These are phyloP conservation scores for Maniola hyperantus DNA, from an alignment of 2,888 invertebrate genomes.

Conservation along the genomic window DNA sequence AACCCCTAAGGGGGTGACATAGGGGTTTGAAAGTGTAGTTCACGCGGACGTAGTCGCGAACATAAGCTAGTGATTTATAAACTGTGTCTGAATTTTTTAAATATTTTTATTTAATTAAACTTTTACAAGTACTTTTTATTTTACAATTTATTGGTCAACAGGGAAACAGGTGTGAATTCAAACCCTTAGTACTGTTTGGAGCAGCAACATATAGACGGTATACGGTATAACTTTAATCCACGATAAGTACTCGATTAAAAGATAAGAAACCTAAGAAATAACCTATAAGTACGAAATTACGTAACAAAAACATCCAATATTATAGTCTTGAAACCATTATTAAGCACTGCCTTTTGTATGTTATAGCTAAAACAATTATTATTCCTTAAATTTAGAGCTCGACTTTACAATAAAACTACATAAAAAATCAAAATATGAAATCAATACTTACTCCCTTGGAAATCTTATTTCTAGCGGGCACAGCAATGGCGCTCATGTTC, in stretches of 20 bases:
- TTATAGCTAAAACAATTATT: background rate
- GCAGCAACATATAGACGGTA: no score
- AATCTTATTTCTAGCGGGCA: conserved; percentile 63
- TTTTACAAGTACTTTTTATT: no score
- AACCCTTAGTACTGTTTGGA: background rate
- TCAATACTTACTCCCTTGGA: conserved; percentile 59
- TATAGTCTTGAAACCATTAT: background rate
- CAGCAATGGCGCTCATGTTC: conserved; percentile 63
- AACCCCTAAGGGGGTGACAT: no score
- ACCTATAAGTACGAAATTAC: conserved; percentile 41
- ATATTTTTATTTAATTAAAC: no score
- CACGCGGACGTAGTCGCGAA: no score
- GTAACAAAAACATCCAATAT: conserved; percentile 23
- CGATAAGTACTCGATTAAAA: background rate
- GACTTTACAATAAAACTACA: background rate
- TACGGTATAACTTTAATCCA: background rate
- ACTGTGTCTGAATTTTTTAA: no score
- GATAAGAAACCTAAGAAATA: conserved; percentile 26
- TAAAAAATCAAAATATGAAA: conserved; percentile 1
- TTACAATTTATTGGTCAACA: no score
- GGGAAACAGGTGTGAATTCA: background rate
- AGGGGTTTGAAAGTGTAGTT: no score
- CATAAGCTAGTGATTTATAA: no score
- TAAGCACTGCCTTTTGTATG: background rate
- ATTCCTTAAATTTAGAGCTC: background rate